Evolutionary conservation across 2,113 vertebrate species (phyloP), one percentile per base, ranked within the genome.

Genomic region (Vulpes lagopus): DNA sequence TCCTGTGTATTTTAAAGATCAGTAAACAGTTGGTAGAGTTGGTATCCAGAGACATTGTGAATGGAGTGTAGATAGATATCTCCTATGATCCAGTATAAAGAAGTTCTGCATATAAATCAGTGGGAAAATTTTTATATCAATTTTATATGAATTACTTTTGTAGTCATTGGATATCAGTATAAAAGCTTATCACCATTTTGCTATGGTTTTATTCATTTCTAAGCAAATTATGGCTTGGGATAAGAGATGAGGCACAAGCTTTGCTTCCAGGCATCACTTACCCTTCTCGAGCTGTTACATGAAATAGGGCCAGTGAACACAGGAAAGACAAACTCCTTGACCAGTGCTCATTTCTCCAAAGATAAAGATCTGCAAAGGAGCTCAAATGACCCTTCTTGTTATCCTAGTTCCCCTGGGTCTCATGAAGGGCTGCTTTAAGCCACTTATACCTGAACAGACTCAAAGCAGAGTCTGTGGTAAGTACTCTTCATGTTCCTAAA

Each of bases 31-130:
- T 79, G 67, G 38, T 90, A 11, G n/a, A 43, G 20, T 69, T 49
- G 9, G 32, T 85, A 62, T 27, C 32, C 49, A 81, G 80, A 62
- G 38, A 27, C 27, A 2, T 11, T 55, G 27, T n/a, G 62, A 59
- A 49, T 73, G 15, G 23, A 96, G 49, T 83, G 5, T 0, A 67
- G n/a, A 76, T 64, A 64, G 35, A 17, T 17, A 11, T 64, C 11
- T 59, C 3, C 11, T 89, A 38, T 73, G 32, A n/a, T 35, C 53
- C 19, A 49, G 12, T 14, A 23, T 85, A 67, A 88, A 27, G 22
- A 83, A 53, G 10, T n/a, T 81, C 84, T 92, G n/a, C 38, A 83
- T 83, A 93, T 69, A 92, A 73, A 79, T 79, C 55, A 90, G 22
- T 90, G 74, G 55, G 35, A 79, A 11, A 53, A 35, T 25, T 76